These are phyloP conservation scores for Plectrocnemia conspersa DNA, from an alignment of 1,140 invertebrate genomes.

Conservation along the genomic window DNA sequence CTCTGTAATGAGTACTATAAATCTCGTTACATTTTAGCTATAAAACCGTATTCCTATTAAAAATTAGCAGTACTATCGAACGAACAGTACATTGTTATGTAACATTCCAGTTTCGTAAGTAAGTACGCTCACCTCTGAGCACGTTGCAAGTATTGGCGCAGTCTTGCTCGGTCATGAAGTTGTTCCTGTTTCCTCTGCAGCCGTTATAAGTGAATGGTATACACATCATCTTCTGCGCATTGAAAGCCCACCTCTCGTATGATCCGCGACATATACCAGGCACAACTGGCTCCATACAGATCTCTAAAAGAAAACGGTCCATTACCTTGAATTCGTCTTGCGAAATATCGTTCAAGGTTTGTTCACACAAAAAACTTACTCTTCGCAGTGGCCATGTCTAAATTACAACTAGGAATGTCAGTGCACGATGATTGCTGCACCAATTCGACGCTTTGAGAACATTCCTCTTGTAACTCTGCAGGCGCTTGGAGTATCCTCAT, in stretches of 20 bases:
- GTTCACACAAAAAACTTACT: slow-evolving; percentile 43
- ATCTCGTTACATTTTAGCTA: too few relatives aligned
- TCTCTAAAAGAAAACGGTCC: slow-evolving; percentile 52
- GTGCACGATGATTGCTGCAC: slow-evolving; percentile 62
- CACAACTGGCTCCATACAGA: slow-evolving; percentile 70
- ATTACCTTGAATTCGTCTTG: background rate
- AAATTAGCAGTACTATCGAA: too few relatives aligned
- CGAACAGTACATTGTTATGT: too few relatives aligned
- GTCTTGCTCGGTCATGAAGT: slow-evolving; percentile 74
- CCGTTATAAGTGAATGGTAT: slow-evolving; percentile 82
- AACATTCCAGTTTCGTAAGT: too few relatives aligned
- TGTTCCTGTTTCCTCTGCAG: slow-evolving; percentile 85
- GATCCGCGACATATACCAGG: slow-evolving; percentile 77
- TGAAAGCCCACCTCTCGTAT: slow-evolving; percentile 80
- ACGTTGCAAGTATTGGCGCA: slow-evolving; percentile 68
- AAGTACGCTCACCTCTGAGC: slow-evolving; percentile 50
- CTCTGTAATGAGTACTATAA: too few relatives aligned
- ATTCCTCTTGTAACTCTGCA: slow-evolving; percentile 54
- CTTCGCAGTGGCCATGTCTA: slow-evolving; percentile 70
- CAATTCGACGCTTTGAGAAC: slow-evolving; percentile 57
- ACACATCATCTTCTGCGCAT: slow-evolving; percentile 67
- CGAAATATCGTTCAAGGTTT: background rate
- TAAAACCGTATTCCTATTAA: too few relatives aligned
- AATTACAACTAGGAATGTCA: slow-evolving; percentile 61
- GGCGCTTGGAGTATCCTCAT: slow-evolving; percentile 64